Evolutionary conservation across 1,140 invertebrate genomes (phyloP), one percentile per base, ranked within the genome.

Genomic region (Drosophila pseudoananassae): DNA sequence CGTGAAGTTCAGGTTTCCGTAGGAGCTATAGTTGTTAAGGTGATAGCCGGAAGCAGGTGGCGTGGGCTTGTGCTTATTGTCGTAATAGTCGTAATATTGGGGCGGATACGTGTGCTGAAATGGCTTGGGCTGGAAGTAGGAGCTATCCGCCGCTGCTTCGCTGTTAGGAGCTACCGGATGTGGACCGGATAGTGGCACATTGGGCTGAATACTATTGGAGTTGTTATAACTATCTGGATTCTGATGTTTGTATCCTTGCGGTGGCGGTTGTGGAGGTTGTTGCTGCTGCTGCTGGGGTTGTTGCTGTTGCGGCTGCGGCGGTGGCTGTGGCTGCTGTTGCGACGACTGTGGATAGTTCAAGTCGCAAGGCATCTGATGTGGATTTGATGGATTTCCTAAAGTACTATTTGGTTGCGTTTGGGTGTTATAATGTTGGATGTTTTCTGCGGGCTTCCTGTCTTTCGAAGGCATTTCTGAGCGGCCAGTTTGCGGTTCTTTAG

Each of bases 71-170:
- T 66, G 80, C 79, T 88, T 88, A 83, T 89, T 88, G 68, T 88
- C 84, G 43, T 88, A 88, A 45, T 84, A 88, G 33, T 88, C 85
- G 54, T 88, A 88, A 57, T 88, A 88, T 73, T 88, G 83, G n/a
- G 78, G 84, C 6, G 83, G 76, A 53, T 79, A 79, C 6, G 83
- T 17, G 52, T 81, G 83, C 53, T 83, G 83, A 53, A 83, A 66
- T 46, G 78, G 77, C 43, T 82, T 88, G 33, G 57, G 61, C 25
- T 87, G 56, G 40, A 89, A 88, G 40, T 79, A 89, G 12, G 72
- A 65, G 25, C 68, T 83, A 38, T 89, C 83, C 7, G 79, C 40
- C 31, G 78, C 3, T 5, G 69, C 47, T 14, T 71, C 60, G 27
- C 60, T 51, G 25, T 50, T 66, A 5, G 80, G 38, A 45, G 58